phyloP scores from a whole-genome alignment of 1,140 invertebrate genomes.

The Ceratosolen fusciceps region DNA sequence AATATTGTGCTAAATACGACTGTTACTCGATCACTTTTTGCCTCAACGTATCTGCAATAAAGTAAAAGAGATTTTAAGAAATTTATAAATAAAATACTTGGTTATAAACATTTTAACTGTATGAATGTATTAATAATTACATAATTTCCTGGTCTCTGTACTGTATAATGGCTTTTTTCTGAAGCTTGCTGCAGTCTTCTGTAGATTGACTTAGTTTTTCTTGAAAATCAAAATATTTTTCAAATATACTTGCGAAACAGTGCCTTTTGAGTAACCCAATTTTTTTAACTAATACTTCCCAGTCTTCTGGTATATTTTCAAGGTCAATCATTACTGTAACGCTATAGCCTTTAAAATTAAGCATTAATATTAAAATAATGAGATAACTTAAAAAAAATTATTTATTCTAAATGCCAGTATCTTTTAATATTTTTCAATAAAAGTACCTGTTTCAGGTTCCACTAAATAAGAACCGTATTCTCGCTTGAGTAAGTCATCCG shows the following conservation, averaged over 20 bases:
- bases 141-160: conserved; percentile 99
- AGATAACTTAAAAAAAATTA: neutral
- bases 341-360: conserved; percentile 83
- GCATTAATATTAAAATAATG: conserved; percentile 3
- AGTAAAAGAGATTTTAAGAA: conserved; percentile 32
- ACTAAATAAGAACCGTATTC: conserved; percentile 89
- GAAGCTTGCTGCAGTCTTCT: conserved; percentile 89
- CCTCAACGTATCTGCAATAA: conserved; percentile 91
- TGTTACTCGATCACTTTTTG: conserved; percentile 97
- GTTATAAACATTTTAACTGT: conserved; percentile 7
- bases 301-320: conserved; percentile 91
- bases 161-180: conserved; percentile 97
- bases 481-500: conserved; percentile 94
- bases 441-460: conserved; percentile 85
- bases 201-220: conserved; percentile 97
- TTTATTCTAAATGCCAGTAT: neutral
- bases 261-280: conserved; percentile 96
- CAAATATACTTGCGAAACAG: conserved; percentile 99
- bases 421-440: neutral
- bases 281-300: conserved; percentile 91
- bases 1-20: conserved; percentile 99
- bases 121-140: conserved; percentile 75
- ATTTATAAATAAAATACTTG: conserved; percentile 20
- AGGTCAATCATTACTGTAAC: conserved; percentile 94
- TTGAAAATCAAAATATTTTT: conserved; percentile 99